These are phyloP conservation scores for Oreotrochilus melanogaster DNA, from an alignment of 2,113 vertebrate genomes.

Conservation along the genomic window DNA sequence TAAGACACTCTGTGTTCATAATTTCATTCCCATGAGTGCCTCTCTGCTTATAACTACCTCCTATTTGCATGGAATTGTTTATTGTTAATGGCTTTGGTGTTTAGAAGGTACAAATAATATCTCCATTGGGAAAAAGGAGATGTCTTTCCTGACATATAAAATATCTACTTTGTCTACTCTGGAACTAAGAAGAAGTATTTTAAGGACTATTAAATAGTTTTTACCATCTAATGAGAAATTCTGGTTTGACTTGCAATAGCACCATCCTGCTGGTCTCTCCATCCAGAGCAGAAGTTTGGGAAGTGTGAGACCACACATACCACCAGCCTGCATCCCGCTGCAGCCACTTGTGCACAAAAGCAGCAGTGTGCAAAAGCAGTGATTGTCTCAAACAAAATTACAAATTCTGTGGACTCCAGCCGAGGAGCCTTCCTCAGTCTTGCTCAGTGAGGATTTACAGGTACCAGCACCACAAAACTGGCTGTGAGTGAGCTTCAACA, in stretches of 20 bases:
- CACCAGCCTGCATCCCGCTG: not conserved
- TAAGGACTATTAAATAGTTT: not conserved
- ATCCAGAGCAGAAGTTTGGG: not conserved
- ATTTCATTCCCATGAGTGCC: not conserved
- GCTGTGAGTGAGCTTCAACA: not conserved
- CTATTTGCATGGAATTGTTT: conserved; percentile 8
- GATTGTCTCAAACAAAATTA: not conserved
- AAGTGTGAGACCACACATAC: rapidly evolving
- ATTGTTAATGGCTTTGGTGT: conserved; percentile 3
- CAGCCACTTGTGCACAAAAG: not conserved
- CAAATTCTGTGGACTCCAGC: not conserved
- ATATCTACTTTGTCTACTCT: not conserved
- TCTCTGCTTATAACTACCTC: conserved; percentile 18
- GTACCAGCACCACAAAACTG: not conserved
- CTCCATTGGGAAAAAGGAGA: not conserved
- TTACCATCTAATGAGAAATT: not conserved
- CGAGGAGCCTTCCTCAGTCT: not conserved
- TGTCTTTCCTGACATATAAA: not conserved
- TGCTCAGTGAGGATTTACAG: not conserved
- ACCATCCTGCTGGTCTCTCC: not conserved
- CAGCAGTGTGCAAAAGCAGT: not conserved
- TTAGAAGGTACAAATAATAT: not conserved
- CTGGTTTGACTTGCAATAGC: not conserved
- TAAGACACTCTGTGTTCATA: not conserved
- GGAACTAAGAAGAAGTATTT: not conserved